Conservation (phyloP, 2,888 invertebrate genomes). For the Nomada ferruginata region DNA sequence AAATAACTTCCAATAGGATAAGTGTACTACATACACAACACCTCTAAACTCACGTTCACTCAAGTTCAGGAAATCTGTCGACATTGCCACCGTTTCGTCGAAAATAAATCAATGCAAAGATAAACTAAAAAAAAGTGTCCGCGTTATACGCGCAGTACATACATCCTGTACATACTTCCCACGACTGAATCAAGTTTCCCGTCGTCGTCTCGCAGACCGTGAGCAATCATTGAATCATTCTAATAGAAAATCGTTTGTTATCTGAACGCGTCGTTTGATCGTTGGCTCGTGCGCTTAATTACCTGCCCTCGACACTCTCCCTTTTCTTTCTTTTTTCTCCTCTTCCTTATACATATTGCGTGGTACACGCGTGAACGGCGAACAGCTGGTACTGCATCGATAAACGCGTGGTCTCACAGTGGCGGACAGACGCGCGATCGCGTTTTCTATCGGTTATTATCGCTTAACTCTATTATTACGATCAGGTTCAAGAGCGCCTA, state of each 20-base stretch:
- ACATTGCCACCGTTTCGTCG: too few relatives aligned
- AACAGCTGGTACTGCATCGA: constrained; percentile 10
- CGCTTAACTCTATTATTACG: constrained; percentile 70
- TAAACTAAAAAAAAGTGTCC: too few relatives aligned
- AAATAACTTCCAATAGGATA: too few relatives aligned
- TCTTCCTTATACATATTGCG: neutral
- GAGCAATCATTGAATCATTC: constrained; percentile 62
- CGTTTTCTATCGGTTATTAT: constrained; percentile 60
- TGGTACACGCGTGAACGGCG: constrained; percentile 19
- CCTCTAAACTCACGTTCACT: too few relatives aligned
- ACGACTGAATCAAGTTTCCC: neutral
- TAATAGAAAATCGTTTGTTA: constrained; percentile 70
- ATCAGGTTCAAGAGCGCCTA: constrained; percentile 69
- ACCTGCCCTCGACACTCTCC: constrained; percentile 49
- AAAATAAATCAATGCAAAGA: neutral
- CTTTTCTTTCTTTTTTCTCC: constrained; percentile 25
- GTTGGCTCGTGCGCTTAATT: constrained; percentile 63
- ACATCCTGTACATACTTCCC: neutral
- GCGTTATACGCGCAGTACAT: neutral
- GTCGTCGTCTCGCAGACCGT: constrained; percentile 46
- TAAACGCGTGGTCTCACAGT: constrained; percentile 2
- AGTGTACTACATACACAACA: too few relatives aligned
- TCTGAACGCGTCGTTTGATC: constrained; percentile 63
- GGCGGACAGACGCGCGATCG: constrained; percentile 15
- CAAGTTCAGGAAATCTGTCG: too few relatives aligned